Conservation (phyloP, 2,797 vertebrate species). For the Microchirus variegatus region DNA sequence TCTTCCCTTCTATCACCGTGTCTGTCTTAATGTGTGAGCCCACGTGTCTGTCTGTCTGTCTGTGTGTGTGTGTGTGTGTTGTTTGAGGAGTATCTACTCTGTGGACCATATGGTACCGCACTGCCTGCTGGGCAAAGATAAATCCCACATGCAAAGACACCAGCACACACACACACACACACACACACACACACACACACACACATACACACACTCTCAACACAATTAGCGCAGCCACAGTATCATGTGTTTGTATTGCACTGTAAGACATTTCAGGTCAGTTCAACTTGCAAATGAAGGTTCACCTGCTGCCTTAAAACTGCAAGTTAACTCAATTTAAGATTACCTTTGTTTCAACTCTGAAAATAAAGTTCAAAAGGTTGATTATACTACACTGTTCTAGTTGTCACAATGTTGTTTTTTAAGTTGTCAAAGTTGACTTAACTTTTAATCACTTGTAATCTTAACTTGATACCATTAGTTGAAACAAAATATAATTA, state of each 20-base stretch:
- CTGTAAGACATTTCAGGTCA: too few relatives aligned
- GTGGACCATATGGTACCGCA: conserved; percentile 75
- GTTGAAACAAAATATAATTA: too few relatives aligned
- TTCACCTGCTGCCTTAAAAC: too few relatives aligned
- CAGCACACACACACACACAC: conserved; percentile 23
- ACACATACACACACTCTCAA: conserved; percentile 8
- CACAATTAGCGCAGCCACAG: conserved; percentile 43
- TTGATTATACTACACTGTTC: too few relatives aligned
- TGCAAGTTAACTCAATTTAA: too few relatives aligned
- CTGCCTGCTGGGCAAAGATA: conserved; percentile 78
- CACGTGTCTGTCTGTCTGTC: conserved; percentile 49
- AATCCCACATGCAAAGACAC: conserved; percentile 69
- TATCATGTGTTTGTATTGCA: conserved; percentile 50
- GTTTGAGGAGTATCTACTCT: conserved; percentile 71
- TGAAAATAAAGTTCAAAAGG: too few relatives aligned
- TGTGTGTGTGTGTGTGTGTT: conserved; percentile 50
- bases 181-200: conserved; percentile 24
- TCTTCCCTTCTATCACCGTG: conserved; percentile 23
- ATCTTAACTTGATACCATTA: too few relatives aligned
- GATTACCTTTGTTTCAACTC: too few relatives aligned
- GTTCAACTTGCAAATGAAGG: too few relatives aligned
- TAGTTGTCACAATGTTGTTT: too few relatives aligned
- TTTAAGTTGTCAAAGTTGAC: too few relatives aligned
- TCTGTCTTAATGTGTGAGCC: background rate
- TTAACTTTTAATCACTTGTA: too few relatives aligned